Conservation (phyloP, 2,888 invertebrate species). For the Lypha dubia region DNA sequence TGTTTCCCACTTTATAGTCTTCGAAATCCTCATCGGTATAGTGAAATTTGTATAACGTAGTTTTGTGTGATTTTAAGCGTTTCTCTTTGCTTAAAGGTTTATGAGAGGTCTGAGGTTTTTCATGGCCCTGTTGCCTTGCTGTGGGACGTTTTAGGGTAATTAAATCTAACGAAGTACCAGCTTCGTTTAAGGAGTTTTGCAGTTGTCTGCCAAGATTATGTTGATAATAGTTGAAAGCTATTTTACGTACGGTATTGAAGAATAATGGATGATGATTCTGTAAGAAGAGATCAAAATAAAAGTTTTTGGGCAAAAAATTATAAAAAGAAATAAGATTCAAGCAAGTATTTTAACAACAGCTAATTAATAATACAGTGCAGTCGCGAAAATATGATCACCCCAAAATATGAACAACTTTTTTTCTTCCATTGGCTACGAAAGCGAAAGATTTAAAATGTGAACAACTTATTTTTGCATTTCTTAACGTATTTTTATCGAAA, state of each 20-base stretch:
- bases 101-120: slow-evolving; percentile 35
- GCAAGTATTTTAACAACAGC: not conserved
- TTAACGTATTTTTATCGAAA: too few species aligned
- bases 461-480: too few species aligned
- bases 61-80: slow-evolving; percentile 21
- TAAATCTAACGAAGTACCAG: slow-evolving; percentile 73
- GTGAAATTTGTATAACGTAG: slow-evolving; percentile 57
- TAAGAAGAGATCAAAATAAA: slow-evolving; percentile 33
- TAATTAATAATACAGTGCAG: not conserved
- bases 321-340: not conserved
- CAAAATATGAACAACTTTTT: too few species aligned
- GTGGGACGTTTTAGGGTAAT: slow-evolving; percentile 62
- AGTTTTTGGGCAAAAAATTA: not conserved
- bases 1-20: slow-evolving; percentile 73
- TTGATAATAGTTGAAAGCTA: slow-evolving; percentile 75
- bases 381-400: too few species aligned
- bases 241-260: slow-evolving; percentile 76
- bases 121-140: slow-evolving; percentile 34
- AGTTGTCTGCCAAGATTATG: slow-evolving; percentile 52
- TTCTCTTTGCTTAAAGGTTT: slow-evolving; percentile 49
- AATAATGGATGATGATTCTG: slow-evolving; percentile 77
- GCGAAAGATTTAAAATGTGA: too few species aligned
- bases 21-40: slow-evolving; percentile 77
- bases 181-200: slow-evolving; percentile 70
- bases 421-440: too few species aligned